These are phyloP conservation scores for Cirrhinus mrigala DNA, from an alignment of 2,797 vertebrate species.

Conservation along the genomic window DNA sequence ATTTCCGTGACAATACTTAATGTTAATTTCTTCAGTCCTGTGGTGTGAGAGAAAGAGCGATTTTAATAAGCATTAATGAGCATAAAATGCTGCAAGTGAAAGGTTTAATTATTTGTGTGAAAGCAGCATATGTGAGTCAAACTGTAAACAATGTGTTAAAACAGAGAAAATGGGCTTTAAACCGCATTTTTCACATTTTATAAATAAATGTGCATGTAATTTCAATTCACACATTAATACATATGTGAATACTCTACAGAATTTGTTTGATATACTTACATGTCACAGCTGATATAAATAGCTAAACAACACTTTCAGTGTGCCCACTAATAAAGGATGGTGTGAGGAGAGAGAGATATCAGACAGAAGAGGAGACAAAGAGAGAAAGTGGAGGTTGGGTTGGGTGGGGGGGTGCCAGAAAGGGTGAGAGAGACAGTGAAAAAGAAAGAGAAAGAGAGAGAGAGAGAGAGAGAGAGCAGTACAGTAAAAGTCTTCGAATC, in stretches of 20 bases:
- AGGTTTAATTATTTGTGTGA: slow-evolving; percentile 3
- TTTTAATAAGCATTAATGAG: slow-evolving; percentile 8
- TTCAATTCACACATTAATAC: background rate
- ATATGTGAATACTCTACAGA: slow-evolving; percentile 12
- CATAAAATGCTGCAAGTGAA: background rate
- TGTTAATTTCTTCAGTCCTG: background rate
- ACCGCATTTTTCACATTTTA: slow-evolving; percentile 16
- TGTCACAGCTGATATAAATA: slow-evolving; percentile 50
- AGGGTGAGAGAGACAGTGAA: slow-evolving; percentile 26
- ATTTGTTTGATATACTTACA: slow-evolving; percentile 26
- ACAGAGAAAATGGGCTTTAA: background rate
- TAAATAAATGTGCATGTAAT: background rate
- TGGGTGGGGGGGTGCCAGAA: slow-evolving; percentile 5
- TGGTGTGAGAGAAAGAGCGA: background rate
- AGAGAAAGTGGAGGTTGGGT: slow-evolving; percentile 20
- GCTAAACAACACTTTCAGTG: slow-evolving; percentile 42
- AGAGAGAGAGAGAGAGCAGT: slow-evolving; percentile 37
- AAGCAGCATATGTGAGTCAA: background rate
- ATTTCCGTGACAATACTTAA: background rate
- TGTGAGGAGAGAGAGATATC: slow-evolving; percentile 20
- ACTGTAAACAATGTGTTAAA: slow-evolving; percentile 1
- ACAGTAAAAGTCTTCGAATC: slow-evolving; percentile 57
- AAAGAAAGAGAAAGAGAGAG: slow-evolving; percentile 31
- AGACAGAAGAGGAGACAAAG: slow-evolving; percentile 25
- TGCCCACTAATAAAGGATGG: slow-evolving; percentile 35